These are phyloP conservation scores for Ondatra zibethicus DNA, from an alignment of 2,113 vertebrate genomes.

Conservation along the genomic window DNA sequence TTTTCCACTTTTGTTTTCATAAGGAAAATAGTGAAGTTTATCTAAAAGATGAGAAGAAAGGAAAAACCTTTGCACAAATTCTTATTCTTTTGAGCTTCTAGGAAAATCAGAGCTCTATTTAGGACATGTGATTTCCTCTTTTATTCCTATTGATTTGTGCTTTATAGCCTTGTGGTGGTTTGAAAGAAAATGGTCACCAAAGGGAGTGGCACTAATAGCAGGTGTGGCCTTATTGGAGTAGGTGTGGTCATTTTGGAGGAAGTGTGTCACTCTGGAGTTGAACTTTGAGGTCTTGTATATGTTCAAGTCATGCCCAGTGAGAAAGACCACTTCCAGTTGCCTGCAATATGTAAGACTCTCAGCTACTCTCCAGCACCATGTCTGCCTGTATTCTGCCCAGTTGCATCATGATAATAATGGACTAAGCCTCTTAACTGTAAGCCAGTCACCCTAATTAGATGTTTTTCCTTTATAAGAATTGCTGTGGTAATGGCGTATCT, in stretches of 20 bases:
- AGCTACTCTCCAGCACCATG: not conserved
- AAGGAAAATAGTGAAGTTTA: constrained; percentile 22
- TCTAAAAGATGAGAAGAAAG: constrained; percentile 32
- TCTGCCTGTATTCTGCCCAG: not conserved
- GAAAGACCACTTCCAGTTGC: not conserved
- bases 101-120: not conserved
- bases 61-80: constrained; percentile 4
- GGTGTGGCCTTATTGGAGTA: not conserved
- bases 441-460: not conserved
- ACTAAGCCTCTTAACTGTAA: not conserved
- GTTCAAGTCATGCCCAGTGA: not conserved
- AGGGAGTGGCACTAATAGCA: not conserved
- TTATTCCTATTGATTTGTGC: not conserved
- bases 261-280: not conserved
- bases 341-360: not conserved
- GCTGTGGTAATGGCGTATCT: not conserved
- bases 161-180: not conserved
- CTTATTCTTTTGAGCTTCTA: not conserved
- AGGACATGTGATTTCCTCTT: constrained; percentile 15
- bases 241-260: not conserved
- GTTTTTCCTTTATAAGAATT: not conserved
- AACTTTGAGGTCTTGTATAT: not conserved
- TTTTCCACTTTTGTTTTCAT: constrained; percentile 70
- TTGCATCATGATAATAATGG: not conserved
- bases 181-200: not conserved